A percentile compares a stretch with the other conserved stretches of the same genome.
Evolutionary conservation across 2,797 vertebrate species (phyloP).

Genomic region (Kryptopterus vitreolus): DNA sequence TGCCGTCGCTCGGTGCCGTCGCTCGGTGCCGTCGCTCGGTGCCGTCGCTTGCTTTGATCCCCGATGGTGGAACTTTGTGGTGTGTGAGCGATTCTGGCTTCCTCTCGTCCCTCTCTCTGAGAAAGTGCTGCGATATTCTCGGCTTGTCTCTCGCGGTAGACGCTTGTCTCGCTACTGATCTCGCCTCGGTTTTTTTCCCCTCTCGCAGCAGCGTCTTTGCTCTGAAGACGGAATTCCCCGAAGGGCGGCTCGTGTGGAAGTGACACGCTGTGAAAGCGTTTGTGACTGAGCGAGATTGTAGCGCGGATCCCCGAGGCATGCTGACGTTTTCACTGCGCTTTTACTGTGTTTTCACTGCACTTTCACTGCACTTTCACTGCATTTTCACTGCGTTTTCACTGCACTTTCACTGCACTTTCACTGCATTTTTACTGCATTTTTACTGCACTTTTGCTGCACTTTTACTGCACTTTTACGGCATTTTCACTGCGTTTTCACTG

Average conservation of each 20-base stretch:
- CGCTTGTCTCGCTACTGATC: conserved; percentile 25
- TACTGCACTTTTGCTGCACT: no score
- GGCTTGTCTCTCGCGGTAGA: conserved; percentile 4
- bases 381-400: no score
- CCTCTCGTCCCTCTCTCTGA: not conserved
- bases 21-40: no score
- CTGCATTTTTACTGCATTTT: no score
- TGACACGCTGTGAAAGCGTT: conserved; percentile 31
- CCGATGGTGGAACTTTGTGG: not conserved
- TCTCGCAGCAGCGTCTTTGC: conserved; percentile 14
- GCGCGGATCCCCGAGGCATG: conserved; percentile 28
- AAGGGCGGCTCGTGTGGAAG: conserved; percentile 26
- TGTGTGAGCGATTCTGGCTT: not conserved
- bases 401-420: no score
- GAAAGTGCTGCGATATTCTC: not conserved
- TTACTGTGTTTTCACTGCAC: no score
- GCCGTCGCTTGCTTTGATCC: not conserved
- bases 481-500: no score
- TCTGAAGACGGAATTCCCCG: conserved; percentile 6
- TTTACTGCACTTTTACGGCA: no score
- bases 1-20: no score
- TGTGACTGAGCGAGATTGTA: conserved; percentile 39
- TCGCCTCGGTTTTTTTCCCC: not conserved
- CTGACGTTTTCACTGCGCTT: conserved; percentile 23
- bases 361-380: no score